A percentile compares a stretch with the other conserved stretches of the same genome.
Evolutionary conservation across 2,113 vertebrate genomes (phyloP).

Genomic region (Phyllostomus hastatus): DNA sequence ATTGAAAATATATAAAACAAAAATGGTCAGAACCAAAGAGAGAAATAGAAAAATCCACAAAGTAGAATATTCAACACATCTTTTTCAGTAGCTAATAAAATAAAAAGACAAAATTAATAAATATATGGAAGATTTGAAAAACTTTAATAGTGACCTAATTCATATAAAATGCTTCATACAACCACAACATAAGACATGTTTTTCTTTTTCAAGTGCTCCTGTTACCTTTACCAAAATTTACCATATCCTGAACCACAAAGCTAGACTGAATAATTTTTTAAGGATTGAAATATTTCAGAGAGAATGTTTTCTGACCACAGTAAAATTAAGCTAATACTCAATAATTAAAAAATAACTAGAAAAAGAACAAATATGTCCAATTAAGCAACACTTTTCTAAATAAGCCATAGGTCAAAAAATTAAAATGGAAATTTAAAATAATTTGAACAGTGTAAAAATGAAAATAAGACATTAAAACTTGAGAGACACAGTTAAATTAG

Average conservation of each 20-base stretch:
- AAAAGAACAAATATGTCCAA: neutral
- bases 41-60: neutral
- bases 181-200: neutral
- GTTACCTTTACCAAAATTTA: neutral
- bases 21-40: neutral
- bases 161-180: neutral
- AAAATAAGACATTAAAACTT: neutral
- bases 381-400: neutral
- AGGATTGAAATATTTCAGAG: neutral
- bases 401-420: neutral
- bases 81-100: neutral
- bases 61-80: neutral
- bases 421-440: neutral
- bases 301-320: neutral
- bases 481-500: neutral
- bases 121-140: neutral
- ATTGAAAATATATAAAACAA: neutral
- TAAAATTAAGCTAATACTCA: neutral
- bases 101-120: neutral
- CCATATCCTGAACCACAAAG: neutral
- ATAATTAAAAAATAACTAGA: neutral
- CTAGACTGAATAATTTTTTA: neutral
- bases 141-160: neutral
- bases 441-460: neutral
- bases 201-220: neutral